Percentiles rank a stretch among this genome's conserved stretches.
Conservation (phyloP, 1,140 invertebrate species). For the Drosophila nebulosa region DNA sequence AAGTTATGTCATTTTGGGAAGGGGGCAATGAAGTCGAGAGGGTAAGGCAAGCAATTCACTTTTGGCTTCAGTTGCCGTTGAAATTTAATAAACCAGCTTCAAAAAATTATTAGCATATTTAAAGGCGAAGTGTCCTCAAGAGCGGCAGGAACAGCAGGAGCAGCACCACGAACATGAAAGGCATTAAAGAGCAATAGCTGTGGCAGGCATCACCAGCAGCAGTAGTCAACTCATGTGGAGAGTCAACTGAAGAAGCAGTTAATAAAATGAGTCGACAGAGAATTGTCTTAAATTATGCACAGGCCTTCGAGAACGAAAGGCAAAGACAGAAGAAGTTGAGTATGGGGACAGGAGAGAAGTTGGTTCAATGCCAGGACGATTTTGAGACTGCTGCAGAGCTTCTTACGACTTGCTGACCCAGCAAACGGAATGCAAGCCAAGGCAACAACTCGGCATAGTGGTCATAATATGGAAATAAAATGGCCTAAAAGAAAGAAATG, state of each 20-base stretch:
- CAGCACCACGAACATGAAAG: slow-evolving; percentile 44
- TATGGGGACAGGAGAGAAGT: neutral
- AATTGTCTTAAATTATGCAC: slow-evolving; percentile 55
- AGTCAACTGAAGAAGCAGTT: slow-evolving; percentile 24
- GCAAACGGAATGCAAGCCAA: slow-evolving; percentile 11
- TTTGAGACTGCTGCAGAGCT: neutral
- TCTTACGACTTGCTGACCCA: slow-evolving; percentile 20
- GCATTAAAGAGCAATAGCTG: slow-evolving; percentile 10
- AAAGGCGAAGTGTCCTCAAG: slow-evolving; percentile 37
- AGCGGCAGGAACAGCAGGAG: slow-evolving; percentile 3
- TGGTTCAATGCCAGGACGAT: slow-evolving; percentile 3
- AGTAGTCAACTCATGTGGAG: slow-evolving; percentile 46
- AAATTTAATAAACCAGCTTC: slow-evolving; percentile 72
- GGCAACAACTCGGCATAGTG: slow-evolving; percentile 17
- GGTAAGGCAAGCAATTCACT: slow-evolving; percentile 35
- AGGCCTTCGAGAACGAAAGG: neutral
- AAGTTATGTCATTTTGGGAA: slow-evolving; percentile 69
- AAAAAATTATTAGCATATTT: slow-evolving; percentile 74
- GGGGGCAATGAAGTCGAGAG: slow-evolving; percentile 17
- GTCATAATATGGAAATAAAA: slow-evolving; percentile 37
- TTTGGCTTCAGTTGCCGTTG: slow-evolving; percentile 50
- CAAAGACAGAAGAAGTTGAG: no score
- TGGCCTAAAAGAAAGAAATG: slow-evolving; percentile 39
- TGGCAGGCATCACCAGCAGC: neutral
- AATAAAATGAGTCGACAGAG: slow-evolving; percentile 47